These are phyloP conservation scores for Tetranychus truncatus DNA, from an alignment of 2,888 invertebrate species.

Conservation along the genomic window DNA sequence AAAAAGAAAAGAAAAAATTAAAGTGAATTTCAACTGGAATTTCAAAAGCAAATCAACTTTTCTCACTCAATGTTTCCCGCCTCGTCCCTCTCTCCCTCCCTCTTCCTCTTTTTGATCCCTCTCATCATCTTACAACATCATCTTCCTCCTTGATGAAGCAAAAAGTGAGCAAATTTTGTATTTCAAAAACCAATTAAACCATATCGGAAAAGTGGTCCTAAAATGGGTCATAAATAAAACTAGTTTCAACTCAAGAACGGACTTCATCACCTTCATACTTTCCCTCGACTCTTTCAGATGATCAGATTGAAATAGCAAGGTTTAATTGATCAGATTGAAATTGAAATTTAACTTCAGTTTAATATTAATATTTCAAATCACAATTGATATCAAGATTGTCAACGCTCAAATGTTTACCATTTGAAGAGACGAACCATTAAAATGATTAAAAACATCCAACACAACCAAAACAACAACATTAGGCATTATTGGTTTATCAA, in stretches of 20 bases:
- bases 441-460: too few species aligned
- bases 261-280: not conserved
- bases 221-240: not conserved
- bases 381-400: too few species aligned
- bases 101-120: not conserved
- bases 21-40: not conserved
- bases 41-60: not conserved
- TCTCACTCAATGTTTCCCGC: not conserved
- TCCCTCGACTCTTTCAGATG: not conserved
- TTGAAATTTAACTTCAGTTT: too few species aligned
- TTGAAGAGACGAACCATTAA: too few species aligned
- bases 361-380: too few species aligned
- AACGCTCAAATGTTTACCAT: too few species aligned
- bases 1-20: not conserved
- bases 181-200: not conserved
- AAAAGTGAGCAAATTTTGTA: not conserved
- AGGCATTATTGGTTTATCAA: too few species aligned
- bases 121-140: not conserved
- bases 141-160: not conserved
- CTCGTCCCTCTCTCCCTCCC: not conserved
- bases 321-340: not conserved
- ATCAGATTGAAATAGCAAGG: not conserved
- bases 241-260: not conserved
- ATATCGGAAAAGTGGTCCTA: not conserved
- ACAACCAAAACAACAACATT: too few species aligned